Evolutionary conservation across 1,140 invertebrate genomes (phyloP), one percentile per base, ranked within the genome.

Genomic region (Drosophila prosaltans): DNA sequence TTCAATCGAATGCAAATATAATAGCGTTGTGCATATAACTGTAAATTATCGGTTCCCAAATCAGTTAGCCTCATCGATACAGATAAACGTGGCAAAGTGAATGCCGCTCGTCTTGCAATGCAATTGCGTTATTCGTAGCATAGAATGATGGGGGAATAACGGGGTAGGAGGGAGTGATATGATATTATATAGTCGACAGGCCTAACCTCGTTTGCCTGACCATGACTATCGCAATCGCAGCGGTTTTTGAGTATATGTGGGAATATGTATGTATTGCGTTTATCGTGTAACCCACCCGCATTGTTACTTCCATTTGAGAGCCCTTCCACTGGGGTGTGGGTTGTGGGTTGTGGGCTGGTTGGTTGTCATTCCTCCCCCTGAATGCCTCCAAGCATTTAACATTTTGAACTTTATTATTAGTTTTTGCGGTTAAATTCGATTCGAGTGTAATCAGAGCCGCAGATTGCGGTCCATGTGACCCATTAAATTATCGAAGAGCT

Each of bases 31-130:
- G 32, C 39, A 30, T 36, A 11, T 79, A 82, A 71, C 69, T 71
- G 69, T 59, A 68, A 83, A 88, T 88, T 88, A 88, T 80, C 84
- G 36, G 75, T 78, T 83, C 63, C 61, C 73, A 76, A 86, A 86
- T 86, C 82, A 74, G 82, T 65, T 89, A 84, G 76, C 76, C 72
- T 66, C 69, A 77, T 77, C 72, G 72, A 57, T 65, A 69, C 65
- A 48, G 70, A 74, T 68, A 76, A 79, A 65, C 21, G 58, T 62
- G 60, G 67, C 62, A 54, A 66, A 39, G 63, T 41, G 66, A 39
- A 45, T 43, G 58, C 64, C 61, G 65, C 51, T 77, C 68, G 73
- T 65, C 63, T 69, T 74, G 54, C 83, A 77, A 77, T 88, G 83
- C 67, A 72, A 89, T 86, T 86, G 69, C 54, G 10, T 67, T 21